Percentiles rank a stretch among this genome's conserved stretches.
phyloP scores from a whole-genome alignment of 2,113 vertebrate genomes.

The Oostethus manadensis region DNA sequence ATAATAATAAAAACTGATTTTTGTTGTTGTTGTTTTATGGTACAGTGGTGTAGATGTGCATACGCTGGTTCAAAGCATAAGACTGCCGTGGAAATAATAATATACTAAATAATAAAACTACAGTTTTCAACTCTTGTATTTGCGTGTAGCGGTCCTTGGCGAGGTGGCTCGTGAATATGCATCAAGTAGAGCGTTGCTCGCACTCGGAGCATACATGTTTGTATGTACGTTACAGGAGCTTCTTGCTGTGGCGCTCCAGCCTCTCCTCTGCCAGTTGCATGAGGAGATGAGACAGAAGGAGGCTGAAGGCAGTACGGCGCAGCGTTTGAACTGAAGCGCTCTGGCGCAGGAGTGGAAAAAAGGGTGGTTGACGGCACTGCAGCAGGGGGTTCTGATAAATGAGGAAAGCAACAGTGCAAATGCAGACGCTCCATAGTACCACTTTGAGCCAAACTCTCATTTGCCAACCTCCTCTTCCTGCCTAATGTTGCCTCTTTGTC shows the following conservation, averaged over 20 bases:
- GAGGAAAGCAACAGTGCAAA: constrained; percentile 42
- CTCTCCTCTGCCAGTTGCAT: constrained; percentile 27
- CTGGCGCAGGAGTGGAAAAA: constrained; percentile 20
- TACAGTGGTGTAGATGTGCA: no score
- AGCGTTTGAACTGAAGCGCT: constrained; percentile 30
- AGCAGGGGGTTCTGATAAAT: constrained; percentile 22
- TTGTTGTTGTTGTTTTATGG: no score
- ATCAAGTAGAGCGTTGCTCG: no score
- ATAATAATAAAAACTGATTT: no score
- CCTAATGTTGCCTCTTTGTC: constrained; percentile 46
- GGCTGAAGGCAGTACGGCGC: constrained; percentile 48
- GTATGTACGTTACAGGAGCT: constrained; percentile 1
- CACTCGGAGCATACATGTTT: constrained; percentile 1
- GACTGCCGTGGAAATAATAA: no score
- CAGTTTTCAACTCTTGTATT: background rate
- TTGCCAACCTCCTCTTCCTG: constrained; percentile 34
- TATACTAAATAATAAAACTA: no score
- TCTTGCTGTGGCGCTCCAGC: constrained; percentile 28
- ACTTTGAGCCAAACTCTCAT: constrained; percentile 39
- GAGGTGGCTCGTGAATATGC: background rate
- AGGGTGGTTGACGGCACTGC: constrained; percentile 12
- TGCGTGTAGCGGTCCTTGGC: background rate
- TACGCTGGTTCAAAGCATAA: no score
- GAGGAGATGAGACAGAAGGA: constrained; percentile 61
- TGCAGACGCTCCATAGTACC: constrained; percentile 27